Evolutionary conservation across 2,113 vertebrate genomes (phyloP).

Genomic region (Antigone vipio): DNA sequence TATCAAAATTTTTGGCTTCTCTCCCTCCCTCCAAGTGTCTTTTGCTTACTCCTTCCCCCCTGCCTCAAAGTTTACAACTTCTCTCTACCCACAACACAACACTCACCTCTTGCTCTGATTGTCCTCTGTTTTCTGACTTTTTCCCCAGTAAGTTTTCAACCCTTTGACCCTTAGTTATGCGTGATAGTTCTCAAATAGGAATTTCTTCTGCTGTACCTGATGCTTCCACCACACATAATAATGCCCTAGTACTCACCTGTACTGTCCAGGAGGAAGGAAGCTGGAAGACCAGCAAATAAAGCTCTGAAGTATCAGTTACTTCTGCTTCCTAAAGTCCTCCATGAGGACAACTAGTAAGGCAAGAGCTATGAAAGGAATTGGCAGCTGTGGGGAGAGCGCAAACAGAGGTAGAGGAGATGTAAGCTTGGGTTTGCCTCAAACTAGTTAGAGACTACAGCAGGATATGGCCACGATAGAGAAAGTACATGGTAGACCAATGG

Average conservation of each 20-base stretch:
- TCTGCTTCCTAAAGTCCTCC: constrained; percentile 60
- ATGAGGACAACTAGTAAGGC: constrained; percentile 59
- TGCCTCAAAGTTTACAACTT: not conserved
- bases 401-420: constrained; percentile 59
- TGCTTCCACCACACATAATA: constrained; percentile 36
- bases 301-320: constrained; percentile 61
- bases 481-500: not conserved
- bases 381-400: constrained; percentile 63
- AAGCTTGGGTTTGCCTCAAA: constrained; percentile 49
- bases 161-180: not conserved
- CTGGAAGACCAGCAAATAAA: constrained; percentile 67
- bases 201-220: constrained; percentile 31
- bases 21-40: not conserved
- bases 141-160: not conserved
- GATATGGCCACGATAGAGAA: constrained; percentile 23
- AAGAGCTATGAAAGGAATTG: constrained; percentile 64
- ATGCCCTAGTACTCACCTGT: constrained; percentile 64
- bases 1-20: not conserved
- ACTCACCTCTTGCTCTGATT: not conserved
- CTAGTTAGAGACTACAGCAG: constrained; percentile 44
- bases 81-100: not conserved
- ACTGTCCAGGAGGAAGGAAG: constrained; percentile 52
- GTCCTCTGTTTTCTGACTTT: not conserved
- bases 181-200: not conserved
- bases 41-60: not conserved